These are phyloP conservation scores for Phyllotreta cruciferae DNA, from an alignment of 2,888 invertebrate genomes.

Conservation along the genomic window DNA sequence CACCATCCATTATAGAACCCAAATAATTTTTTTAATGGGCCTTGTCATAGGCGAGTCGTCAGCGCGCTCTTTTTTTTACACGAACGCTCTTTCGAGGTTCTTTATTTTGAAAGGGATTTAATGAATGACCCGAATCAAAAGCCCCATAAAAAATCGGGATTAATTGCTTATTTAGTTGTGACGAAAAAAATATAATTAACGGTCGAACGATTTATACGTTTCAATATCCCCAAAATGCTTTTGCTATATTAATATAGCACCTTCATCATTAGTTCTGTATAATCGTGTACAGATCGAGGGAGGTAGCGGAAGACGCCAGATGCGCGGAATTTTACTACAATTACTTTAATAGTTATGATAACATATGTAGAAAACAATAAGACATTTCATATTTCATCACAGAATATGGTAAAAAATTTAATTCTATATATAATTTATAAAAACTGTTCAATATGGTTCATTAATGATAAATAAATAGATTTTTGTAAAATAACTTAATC, in stretches of 20 bases:
- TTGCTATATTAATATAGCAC: neutral
- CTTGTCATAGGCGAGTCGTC: conserved; percentile 39
- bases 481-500: no score
- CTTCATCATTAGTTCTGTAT: no score
- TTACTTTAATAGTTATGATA: no score
- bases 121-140: conserved; percentile 35
- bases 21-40: conserved; percentile 41
- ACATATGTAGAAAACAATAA: no score
- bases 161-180: conserved; percentile 34
- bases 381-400: no score
- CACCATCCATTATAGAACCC: conserved; percentile 41
- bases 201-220: conserved; percentile 27
- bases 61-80: conserved; percentile 27
- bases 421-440: no score
- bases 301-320: no score
- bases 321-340: no score
- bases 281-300: no score
- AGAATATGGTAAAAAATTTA: no score
- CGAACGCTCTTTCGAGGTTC: conserved; percentile 17
- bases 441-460: no score
- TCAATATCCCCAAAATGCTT: conserved; percentile 13
- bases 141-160: conserved; percentile 33
- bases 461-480: no score
- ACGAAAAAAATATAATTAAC: conserved; percentile 28
- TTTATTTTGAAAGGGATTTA: conserved; percentile 32